These are phyloP conservation scores for Pharmacophagus antenor DNA, from an alignment of 2,888 invertebrate genomes.

Conservation along the genomic window DNA sequence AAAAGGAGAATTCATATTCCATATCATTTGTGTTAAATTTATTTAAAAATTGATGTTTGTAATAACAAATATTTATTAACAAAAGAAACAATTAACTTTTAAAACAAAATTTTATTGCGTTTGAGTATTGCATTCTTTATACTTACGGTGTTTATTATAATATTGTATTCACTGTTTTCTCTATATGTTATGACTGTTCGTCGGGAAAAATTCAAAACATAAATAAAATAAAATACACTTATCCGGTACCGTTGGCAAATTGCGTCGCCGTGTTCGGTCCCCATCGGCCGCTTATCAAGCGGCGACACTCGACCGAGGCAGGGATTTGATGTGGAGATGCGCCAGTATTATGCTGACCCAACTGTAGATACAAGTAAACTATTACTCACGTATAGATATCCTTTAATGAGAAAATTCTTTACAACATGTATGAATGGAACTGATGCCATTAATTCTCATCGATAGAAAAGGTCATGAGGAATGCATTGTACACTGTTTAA, in stretches of 20 bases:
- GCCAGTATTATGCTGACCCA: conserved; percentile 50
- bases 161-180: neutral
- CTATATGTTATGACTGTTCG: neutral
- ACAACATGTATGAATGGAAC: no score
- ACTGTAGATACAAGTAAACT: conserved; percentile 10
- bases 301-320: conserved; percentile 63
- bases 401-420: no score
- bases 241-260: conserved; percentile 39
- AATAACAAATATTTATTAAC: no score
- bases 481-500: no score
- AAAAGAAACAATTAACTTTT: no score
- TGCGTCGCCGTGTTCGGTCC: conserved; percentile 38
- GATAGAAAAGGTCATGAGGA: no score
- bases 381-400: neutral
- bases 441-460: neutral
- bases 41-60: no score
- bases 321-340: conserved; percentile 69
- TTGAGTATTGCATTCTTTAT: no score
- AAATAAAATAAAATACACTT: conserved; percentile 45
- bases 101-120: no score
- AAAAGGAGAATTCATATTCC: no score
- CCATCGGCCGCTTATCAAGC: conserved; percentile 69
- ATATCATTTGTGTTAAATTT: no score
- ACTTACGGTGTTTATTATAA: no score
- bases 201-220: neutral